A percentile compares a stretch with the other conserved stretches of the same genome.
Evolutionary conservation across 1,140 invertebrate genomes (phyloP).

Genomic region (Drosophila pseudoobscura): DNA sequence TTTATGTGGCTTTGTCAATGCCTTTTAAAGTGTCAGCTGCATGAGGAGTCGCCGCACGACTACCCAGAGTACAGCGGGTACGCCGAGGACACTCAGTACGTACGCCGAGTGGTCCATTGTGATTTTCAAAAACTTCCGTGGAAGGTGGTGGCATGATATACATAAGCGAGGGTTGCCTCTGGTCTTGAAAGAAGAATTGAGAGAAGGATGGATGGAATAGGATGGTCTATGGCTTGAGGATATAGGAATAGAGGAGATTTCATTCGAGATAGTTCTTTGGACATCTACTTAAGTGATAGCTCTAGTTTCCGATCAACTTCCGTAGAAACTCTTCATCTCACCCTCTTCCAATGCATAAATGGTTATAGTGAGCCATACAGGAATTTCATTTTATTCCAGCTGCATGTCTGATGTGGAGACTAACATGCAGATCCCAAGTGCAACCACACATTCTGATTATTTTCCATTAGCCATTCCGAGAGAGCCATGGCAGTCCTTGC

Average conservation of each 20-base stretch:
- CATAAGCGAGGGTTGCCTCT: constrained; percentile 20
- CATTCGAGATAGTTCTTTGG: no score
- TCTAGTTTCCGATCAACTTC: not conserved
- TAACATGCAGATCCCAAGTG: constrained; percentile 40
- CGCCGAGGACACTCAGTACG: constrained; percentile 1
- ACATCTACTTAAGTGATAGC: no score
- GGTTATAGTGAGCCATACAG: constrained; percentile 40
- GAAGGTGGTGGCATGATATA: not conserved
- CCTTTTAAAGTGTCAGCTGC: constrained; percentile 75
- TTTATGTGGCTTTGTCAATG: constrained; percentile 59
- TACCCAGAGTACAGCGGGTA: constrained; percentile 15
- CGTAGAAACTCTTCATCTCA: not conserved
- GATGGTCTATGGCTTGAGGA: no score
- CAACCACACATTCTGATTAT: constrained; percentile 44
- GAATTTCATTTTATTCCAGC: constrained; percentile 48
- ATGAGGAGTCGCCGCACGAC: constrained; percentile 41
- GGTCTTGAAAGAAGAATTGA: not conserved
- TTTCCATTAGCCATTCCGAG: constrained; percentile 50
- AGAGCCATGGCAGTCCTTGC: not conserved
- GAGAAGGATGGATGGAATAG: no score
- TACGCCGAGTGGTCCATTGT: constrained; percentile 21
- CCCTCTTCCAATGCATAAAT: constrained; percentile 30
- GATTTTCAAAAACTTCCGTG: constrained; percentile 22
- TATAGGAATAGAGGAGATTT: no score
- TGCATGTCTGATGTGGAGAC: constrained; percentile 27